Evolutionary conservation across 2,113 vertebrate genomes (phyloP).

Genomic region (Gopherus flavomarginatus): DNA sequence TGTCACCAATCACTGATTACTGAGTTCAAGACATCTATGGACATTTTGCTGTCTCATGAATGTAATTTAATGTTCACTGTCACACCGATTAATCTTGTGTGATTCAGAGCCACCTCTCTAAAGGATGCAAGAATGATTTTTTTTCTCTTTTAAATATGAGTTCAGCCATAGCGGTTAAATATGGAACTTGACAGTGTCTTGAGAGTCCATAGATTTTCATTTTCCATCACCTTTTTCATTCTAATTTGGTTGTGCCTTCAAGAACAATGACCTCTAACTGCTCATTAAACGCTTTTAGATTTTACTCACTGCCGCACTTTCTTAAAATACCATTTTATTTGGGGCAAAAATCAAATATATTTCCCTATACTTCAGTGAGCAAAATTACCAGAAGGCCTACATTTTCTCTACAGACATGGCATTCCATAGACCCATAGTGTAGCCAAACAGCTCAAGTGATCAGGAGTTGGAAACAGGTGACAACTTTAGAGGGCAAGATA

Average conservation of each 20-base stretch:
- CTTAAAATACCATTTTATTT: neutral
- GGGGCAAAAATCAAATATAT: neutral
- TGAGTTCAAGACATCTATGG: conserved; percentile 78
- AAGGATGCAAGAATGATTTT: neutral
- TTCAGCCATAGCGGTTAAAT: conserved; percentile 23
- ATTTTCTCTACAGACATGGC: neutral
- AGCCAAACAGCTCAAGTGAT: neutral
- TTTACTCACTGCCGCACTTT: neutral
- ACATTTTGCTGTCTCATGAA: conserved; percentile 79
- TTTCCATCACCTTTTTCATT: neutral
- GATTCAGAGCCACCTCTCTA: conserved; percentile 52
- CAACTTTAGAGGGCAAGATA: neutral
- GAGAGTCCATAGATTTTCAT: conserved; percentile 36
- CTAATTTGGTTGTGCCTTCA: neutral
- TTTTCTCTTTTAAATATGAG: conserved; percentile 7
- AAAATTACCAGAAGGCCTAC: neutral
- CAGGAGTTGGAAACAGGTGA: neutral
- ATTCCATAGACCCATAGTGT: neutral
- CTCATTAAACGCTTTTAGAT: conserved; percentile 5
- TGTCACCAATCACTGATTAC: conserved; percentile 81
- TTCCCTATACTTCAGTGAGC: neutral
- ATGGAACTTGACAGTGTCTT: conserved; percentile 4
- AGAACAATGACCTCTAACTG: conserved; percentile 23
- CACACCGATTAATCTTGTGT: conserved; percentile 84
- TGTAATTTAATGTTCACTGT: conserved; percentile 80